Base-by-base conservation (phyloP, 2,888 invertebrate species). In the Tetanocera ferruginea region DNA sequence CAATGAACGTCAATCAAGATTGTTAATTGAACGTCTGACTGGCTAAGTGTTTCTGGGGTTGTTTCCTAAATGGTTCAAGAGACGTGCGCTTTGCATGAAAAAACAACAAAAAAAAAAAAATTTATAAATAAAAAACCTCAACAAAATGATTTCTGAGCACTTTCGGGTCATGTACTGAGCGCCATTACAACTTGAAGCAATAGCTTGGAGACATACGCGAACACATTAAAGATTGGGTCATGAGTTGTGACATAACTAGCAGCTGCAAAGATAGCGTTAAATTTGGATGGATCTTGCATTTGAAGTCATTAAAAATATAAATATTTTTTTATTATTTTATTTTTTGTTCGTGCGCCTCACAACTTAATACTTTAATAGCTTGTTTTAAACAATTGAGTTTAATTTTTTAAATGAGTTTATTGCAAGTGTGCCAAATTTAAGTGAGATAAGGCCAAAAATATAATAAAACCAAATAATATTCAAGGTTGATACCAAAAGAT, bases 1-100 rank as follows among this genome's bases (percentile, higher is more conserved):
- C 49, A 51, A 51, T 51, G 51, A 23, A 69, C 69, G 69, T 69
- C 69, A 69, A 69, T 69, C 69, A 69, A 69, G 49, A 51, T 51
- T 51, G 49, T 49, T 51, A 51, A 69, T 51, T 69, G 51, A 25
- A 69, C 49, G 69, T 25, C 51, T 49, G 37, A 14, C 31, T 37
- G 37, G 17, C 14, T 23, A 14, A 28, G 67, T 60, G 37, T 67
- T 67, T 14, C 67, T 19, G 17, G 19, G 11, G 28, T 60, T 23
- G 55, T 55, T 23, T 55, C 19, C 55, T 43, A 43, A 43, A 43
- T 43, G 43, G 11, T 43, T 43, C 43, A 43, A 43, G 43, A 43
- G 43, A 43, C 11, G 55, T n/a, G 55, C n/a, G 34, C 17, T 8
- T 14, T 8, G 17, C 14, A 62, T 11, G 14, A 28, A 25, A 28